phyloP scores from a whole-genome alignment of 2,888 invertebrate species.

The Nymphalis c-album region DNA sequence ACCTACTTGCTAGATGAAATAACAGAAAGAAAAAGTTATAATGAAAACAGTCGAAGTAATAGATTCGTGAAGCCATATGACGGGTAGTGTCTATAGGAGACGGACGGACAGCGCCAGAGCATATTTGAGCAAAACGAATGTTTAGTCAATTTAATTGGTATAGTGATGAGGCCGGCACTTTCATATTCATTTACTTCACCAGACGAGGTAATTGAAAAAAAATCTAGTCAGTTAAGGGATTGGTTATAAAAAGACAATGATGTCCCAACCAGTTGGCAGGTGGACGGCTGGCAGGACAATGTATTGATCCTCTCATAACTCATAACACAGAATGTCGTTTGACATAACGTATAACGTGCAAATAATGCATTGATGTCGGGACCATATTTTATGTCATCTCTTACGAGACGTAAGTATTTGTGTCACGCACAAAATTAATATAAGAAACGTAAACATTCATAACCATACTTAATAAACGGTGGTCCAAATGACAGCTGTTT shows the following conservation, averaged over 20 bases:
- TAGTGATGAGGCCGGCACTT: constrained; percentile 48
- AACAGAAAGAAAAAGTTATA: constrained; percentile 28
- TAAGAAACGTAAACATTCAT: constrained; percentile 2
- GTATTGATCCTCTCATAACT: constrained; percentile 32
- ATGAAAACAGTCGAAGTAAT: constrained; percentile 29
- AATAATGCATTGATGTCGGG: constrained; percentile 13
- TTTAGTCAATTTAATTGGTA: constrained; percentile 53
- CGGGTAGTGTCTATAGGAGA: constrained; percentile 34
- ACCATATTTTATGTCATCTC: background rate
- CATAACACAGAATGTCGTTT: constrained; percentile 30
- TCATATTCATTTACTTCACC: constrained; percentile 59
- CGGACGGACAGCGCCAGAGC: constrained; percentile 33
- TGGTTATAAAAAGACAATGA: constrained; percentile 38
- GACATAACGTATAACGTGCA: constrained; percentile 23
- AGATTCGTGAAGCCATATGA: constrained; percentile 31
- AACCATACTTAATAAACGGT: background rate
- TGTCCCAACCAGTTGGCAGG: constrained; percentile 36
- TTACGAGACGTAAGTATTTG: background rate
- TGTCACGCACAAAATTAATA: background rate
- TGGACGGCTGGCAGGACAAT: constrained; percentile 24
- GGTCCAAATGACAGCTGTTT: background rate
- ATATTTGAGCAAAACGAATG: constrained; percentile 52
- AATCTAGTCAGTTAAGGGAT: constrained; percentile 47
- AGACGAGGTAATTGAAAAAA: constrained; percentile 70
- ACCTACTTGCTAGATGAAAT: constrained; percentile 30